A percentile compares a stretch with the other conserved stretches of the same genome.
Evolutionary conservation across 2,888 invertebrate genomes (phyloP).

Genomic region (Dynastes maya): DNA sequence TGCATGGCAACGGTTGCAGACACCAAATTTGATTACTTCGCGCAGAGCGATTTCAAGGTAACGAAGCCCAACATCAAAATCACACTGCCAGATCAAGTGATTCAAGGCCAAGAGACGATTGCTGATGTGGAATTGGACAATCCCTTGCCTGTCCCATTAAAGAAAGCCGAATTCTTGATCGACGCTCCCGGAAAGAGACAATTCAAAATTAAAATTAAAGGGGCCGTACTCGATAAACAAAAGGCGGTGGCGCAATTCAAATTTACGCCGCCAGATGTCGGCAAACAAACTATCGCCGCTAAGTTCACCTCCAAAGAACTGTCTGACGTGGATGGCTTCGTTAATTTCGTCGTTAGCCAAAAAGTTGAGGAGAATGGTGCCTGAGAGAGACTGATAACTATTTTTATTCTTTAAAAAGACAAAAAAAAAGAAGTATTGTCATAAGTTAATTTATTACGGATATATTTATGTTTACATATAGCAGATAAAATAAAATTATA

Average conservation of each 20-base stretch:
- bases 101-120: slow-evolving; percentile 71
- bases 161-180: slow-evolving; percentile 84
- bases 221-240: slow-evolving; percentile 78
- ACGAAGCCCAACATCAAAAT: slow-evolving; percentile 92
- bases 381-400: slow-evolving; percentile 22
- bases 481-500: too few species aligned
- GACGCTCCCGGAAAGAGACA: slow-evolving; percentile 88
- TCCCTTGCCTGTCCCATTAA: slow-evolving; percentile 86
- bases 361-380: slow-evolving; percentile 69
- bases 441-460: too few species aligned
- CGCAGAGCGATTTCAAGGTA: slow-evolving; percentile 91
- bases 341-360: slow-evolving; percentile 80
- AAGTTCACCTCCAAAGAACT: slow-evolving; percentile 92
- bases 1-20: slow-evolving; percentile 86
- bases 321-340: slow-evolving; percentile 91
- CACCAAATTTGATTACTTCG: slow-evolving; percentile 89
- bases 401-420: too few species aligned
- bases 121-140: slow-evolving; percentile 83
- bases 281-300: slow-evolving; percentile 87
- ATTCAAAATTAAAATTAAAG: slow-evolving; percentile 79
- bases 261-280: slow-evolving; percentile 84
- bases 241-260: slow-evolving; percentile 83
- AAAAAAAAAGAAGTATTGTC: too few species aligned
- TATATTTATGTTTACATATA: too few species aligned
- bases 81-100: slow-evolving; percentile 74